Evolutionary conservation across 1,140 invertebrate species (phyloP).

Genomic region (Procambarus virginalis): DNA sequence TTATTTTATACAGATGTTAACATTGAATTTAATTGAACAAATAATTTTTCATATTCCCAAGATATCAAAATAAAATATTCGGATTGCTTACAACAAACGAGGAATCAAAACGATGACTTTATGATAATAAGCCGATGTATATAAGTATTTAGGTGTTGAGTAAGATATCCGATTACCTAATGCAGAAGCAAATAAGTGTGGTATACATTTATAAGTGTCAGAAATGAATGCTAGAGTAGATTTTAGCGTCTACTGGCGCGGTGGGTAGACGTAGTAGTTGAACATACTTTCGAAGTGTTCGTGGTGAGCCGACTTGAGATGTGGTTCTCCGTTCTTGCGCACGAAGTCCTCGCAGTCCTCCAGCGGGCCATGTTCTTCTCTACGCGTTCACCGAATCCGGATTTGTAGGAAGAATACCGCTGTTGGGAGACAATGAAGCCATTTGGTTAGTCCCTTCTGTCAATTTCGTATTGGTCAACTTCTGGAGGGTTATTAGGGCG

Average conservation of each 20-base stretch:
- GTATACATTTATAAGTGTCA: not conserved
- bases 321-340: constrained; percentile 73
- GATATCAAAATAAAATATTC: not conserved
- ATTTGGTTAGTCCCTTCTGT: too few relatives aligned
- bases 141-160: not conserved
- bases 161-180: not conserved
- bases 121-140: not conserved
- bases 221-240: not conserved
- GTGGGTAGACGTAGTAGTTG: constrained; percentile 73
- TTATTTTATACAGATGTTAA: too few relatives aligned
- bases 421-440: constrained; percentile 71
- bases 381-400: constrained; percentile 78
- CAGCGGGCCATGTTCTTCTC: constrained; percentile 76
- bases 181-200: not conserved
- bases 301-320: constrained; percentile 72
- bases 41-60: too few relatives aligned
- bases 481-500: too few relatives aligned
- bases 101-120: not conserved
- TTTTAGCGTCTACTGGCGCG: constrained; percentile 27
- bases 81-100: not conserved
- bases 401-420: constrained; percentile 78
- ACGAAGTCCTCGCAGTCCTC: constrained; percentile 79
- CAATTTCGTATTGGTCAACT: too few relatives aligned
- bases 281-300: constrained; percentile 75
- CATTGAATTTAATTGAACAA: too few relatives aligned